Percentiles rank a stretch among this genome's conserved stretches.
phyloP scores from a whole-genome alignment of 2,888 invertebrate species.

The Catocala nupta region DNA sequence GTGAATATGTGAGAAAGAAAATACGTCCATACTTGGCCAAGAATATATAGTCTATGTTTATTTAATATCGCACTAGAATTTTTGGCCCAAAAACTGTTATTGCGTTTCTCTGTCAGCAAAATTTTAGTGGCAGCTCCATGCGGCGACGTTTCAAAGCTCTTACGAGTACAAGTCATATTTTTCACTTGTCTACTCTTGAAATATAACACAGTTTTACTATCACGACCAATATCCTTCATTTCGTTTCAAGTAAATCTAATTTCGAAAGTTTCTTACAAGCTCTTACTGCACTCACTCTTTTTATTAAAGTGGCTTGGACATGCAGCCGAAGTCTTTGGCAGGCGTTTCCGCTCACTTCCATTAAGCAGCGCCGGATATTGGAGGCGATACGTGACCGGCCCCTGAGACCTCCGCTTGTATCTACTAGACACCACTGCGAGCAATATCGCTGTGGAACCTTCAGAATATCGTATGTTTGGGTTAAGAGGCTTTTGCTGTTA shows the following conservation, averaged over 20 bases:
- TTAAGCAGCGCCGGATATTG: slow-evolving; percentile 53
- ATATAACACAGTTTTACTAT: neutral
- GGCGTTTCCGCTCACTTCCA: slow-evolving; percentile 51
- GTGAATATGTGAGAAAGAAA: no score
- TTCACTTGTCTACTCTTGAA: no score
- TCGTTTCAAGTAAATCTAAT: slow-evolving; percentile 1
- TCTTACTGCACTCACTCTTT: slow-evolving; percentile 20
- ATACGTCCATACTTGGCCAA: no score
- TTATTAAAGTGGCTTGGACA: slow-evolving; percentile 38
- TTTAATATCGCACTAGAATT: no score
- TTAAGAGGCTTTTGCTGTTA: slow-evolving; percentile 6
- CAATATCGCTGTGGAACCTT: neutral
- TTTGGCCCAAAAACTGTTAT: no score
- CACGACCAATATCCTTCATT: neutral
- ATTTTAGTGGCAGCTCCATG: no score
- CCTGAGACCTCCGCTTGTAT: slow-evolving; percentile 20
- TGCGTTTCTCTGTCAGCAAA: no score
- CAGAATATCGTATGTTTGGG: slow-evolving; percentile 4
- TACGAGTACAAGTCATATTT: no score
- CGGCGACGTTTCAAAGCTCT: no score
- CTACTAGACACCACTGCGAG: slow-evolving; percentile 2
- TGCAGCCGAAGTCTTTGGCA: slow-evolving; percentile 32
- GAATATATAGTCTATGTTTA: no score
- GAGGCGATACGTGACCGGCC: slow-evolving; percentile 49
- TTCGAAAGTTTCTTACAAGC: neutral